phyloP scores from a whole-genome alignment of 2,113 vertebrate species.

The Sceloporus tristichus region DNA sequence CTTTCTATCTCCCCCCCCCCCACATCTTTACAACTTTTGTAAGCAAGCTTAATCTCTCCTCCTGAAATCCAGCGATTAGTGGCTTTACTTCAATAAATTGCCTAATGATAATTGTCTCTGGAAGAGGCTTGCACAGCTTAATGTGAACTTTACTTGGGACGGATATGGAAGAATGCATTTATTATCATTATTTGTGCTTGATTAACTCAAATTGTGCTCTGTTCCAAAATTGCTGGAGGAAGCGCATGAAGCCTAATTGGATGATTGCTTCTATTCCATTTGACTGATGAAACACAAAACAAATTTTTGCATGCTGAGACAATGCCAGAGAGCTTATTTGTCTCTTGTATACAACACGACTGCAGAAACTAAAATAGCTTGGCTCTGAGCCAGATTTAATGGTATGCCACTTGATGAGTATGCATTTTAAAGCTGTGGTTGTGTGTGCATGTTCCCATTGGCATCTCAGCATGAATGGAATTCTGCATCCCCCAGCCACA shows the following conservation, averaged over 20 bases:
- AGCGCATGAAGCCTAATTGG: slow-evolving; percentile 41
- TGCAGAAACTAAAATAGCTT: background rate
- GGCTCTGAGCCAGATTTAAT: background rate
- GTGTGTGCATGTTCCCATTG: background rate
- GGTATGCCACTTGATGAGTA: background rate
- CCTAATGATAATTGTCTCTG: slow-evolving; percentile 41
- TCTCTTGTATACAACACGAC: background rate
- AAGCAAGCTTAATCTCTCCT: background rate
- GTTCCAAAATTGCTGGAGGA: slow-evolving; percentile 57
- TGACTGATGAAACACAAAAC: slow-evolving; percentile 57
- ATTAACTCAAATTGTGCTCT: slow-evolving; percentile 38
- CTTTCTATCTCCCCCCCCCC: too few species aligned
- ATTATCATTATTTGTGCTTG: slow-evolving; percentile 50
- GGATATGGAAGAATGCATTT: slow-evolving; percentile 49
- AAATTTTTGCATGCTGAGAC: slow-evolving; percentile 40
- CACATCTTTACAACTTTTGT: background rate
- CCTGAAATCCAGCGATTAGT: slow-evolving; percentile 37
- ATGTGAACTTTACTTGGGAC: slow-evolving; percentile 25
- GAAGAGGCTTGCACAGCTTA: slow-evolving; percentile 16
- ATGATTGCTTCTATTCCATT: slow-evolving; percentile 58
- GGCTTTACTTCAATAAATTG: slow-evolving; percentile 3
- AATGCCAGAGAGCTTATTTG: slow-evolving; percentile 43
- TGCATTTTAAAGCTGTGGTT: background rate
- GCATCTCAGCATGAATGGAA: background rate
- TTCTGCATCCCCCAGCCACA: background rate